Base-by-base conservation (phyloP, 2,888 invertebrate species). In the Shargacucullia verbasci region DNA sequence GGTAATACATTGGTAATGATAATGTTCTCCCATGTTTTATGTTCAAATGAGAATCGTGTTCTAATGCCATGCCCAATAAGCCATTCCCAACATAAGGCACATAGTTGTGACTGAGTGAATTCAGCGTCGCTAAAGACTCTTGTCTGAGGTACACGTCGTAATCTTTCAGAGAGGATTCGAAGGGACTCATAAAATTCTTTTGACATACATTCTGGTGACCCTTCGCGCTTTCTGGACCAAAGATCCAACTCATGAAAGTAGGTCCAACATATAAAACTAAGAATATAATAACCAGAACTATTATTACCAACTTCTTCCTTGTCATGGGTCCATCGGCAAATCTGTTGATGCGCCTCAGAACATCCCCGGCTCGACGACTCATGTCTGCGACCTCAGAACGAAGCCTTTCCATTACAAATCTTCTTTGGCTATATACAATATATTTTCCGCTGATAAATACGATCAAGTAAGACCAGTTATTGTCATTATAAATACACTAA, bases 61-160 rank as follows among this genome's bases (percentile, higher is more conserved):
- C 93, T 38, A 97, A 87, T 35, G 95, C 94, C 35, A 97, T 76
- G 0, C 97, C 97, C 61, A 97, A 89, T 59, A 96, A 90, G 0
- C 97, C 97, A 87, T 97, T 97, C 10, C 97, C 97, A 57, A 96
- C 94, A 78, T 96, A 97, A 74, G 97, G 96, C 84, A 97, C 94
- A 78, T 95, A 96, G 67, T 95, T 93, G 39, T 95, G 94, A 73
- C 95, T 95, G 12, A 93, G 90, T 3, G 94, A 87, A 13, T 85
- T 83, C 34, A 92, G 75, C 5, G 92, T 89, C 4, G 95, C 93
- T 11, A 95, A 88, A 52, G 95, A 91, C 78, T 96, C 96, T 35
- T 87, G 85, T 60, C 95, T 90, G 64, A 97, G 89, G 80, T 96
- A 96, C 8, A 95, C 96, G 81, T 97, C 96, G 80, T 95, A 96